Evolutionary conservation across 2,888 invertebrate genomes (phyloP).

Genomic region (Eurytoma adleriae): DNA sequence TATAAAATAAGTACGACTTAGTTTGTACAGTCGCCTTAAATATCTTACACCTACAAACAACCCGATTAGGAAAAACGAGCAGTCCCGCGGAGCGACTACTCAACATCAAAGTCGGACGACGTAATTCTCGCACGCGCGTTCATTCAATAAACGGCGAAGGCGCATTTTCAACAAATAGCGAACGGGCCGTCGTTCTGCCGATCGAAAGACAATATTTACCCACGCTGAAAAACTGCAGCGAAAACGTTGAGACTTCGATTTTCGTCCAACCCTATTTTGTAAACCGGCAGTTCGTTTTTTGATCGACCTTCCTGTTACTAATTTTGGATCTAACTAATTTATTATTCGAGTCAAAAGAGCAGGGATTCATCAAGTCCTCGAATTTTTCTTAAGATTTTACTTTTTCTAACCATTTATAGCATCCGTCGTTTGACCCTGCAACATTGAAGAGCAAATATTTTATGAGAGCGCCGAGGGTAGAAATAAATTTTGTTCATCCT

Average conservation of each 20-base stretch:
- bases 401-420: too few relatives aligned
- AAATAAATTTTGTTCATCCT: too few relatives aligned
- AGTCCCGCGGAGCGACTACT: too few relatives aligned
- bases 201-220: constrained; percentile 30
- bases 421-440: too few relatives aligned
- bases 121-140: not conserved
- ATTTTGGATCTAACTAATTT: constrained; percentile 9
- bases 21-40: too few relatives aligned
- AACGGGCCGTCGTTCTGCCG: not conserved
- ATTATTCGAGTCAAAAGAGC: not conserved
- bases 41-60: too few relatives aligned
- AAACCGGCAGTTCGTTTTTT: constrained; percentile 7
- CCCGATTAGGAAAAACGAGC: too few relatives aligned
- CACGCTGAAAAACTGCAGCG: not conserved
- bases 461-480: too few relatives aligned
- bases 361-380: not conserved
- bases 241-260: not conserved
- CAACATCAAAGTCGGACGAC: constrained; percentile 3
- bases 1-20: too few relatives aligned
- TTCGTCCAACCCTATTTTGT: not conserved
- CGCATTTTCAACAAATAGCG: constrained; percentile 25
- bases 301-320: not conserved
- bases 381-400: too few relatives aligned
- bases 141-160: constrained; percentile 28
- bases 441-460: too few relatives aligned